These are phyloP conservation scores for Eriosoma lanigerum DNA, from an alignment of 1,140 invertebrate species.

Conservation along the genomic window DNA sequence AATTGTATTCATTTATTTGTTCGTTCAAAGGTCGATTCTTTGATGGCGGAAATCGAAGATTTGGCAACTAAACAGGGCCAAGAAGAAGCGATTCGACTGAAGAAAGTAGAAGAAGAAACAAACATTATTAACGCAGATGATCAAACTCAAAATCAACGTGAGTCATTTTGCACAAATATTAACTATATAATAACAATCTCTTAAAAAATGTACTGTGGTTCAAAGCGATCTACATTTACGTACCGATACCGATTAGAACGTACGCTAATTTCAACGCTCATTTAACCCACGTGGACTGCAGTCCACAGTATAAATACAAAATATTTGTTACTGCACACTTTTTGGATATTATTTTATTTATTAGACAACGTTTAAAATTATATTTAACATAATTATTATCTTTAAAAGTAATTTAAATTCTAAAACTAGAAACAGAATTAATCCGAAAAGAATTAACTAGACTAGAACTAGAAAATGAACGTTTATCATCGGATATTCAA, in stretches of 20 bases:
- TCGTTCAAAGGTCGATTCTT: conserved; percentile 41
- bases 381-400: too few species aligned
- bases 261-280: too few species aligned
- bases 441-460: conserved; percentile 54
- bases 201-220: too few species aligned
- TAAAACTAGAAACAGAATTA: conserved; percentile 31
- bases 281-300: too few species aligned
- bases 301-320: too few species aligned
- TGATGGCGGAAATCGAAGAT: conserved; percentile 46
- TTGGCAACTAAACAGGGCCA: conserved; percentile 50
- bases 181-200: too few species aligned
- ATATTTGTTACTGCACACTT: too few species aligned
- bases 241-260: too few species aligned
- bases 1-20: not conserved
- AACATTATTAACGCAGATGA: not conserved
- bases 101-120: not conserved
- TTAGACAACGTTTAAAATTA: too few species aligned
- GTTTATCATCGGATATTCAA: conserved; percentile 55
- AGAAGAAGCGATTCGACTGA: conserved; percentile 49
- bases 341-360: too few species aligned
- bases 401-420: not conserved
- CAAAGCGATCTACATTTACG: too few species aligned
- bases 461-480: conserved; percentile 56
- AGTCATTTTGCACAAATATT: not conserved
- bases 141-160: conserved; percentile 28